Percentiles rank a stretch among this genome's conserved stretches.
These are phyloP conservation scores for Psittacula derbiana DNA, from an alignment of 2,797 vertebrate genomes.

Conservation along the genomic window DNA sequence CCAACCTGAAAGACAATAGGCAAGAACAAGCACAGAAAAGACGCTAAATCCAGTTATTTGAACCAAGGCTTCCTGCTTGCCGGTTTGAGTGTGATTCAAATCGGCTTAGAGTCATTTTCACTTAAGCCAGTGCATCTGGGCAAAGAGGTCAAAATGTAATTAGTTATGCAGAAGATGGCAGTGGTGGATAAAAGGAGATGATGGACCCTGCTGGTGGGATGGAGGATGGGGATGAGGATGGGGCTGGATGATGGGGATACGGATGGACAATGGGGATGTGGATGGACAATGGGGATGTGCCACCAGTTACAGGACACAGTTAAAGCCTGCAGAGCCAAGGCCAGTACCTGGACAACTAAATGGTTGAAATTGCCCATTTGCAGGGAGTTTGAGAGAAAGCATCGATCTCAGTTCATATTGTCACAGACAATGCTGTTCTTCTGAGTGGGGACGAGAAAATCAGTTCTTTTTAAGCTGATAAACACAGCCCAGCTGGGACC, in stretches of 20 bases:
- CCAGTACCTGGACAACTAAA: background rate
- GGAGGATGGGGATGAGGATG: background rate
- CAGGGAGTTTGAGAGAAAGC: background rate
- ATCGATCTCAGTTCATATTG: background rate
- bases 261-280: background rate
- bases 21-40: background rate
- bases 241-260: background rate
- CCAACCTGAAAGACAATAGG: constrained; percentile 11
- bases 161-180: background rate
- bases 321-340: background rate
- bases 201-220: background rate
- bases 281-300: background rate
- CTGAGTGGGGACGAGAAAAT: constrained; percentile 9
- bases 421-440: background rate
- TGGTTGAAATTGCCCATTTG: background rate
- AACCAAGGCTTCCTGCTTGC: background rate
- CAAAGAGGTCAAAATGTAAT: background rate
- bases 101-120: constrained; percentile 13
- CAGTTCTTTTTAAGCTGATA: constrained; percentile 21
- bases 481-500: constrained; percentile 53
- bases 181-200: background rate
- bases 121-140: background rate
- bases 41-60: background rate
- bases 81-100: background rate
- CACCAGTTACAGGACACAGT: background rate